Base-by-base conservation (phyloP, 2,797 vertebrate genomes). In the Pangasius larnaudii region DNA sequence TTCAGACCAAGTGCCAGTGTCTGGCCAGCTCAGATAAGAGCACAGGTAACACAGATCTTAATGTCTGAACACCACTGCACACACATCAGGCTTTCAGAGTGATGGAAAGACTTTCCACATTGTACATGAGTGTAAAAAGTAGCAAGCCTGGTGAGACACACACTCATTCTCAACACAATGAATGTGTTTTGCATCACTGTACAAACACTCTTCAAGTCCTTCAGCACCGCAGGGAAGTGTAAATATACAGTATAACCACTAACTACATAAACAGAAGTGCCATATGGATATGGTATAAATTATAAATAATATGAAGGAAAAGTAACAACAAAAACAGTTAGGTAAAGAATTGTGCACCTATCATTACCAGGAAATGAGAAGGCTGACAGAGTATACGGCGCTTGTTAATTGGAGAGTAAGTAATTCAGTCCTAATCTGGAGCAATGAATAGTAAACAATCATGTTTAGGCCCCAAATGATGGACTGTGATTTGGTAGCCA, bases 11-110 rank as follows among this genome's bases (percentile, higher is more conserved):
- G 27, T 86, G 65, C 69, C 53, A 85, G 65, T 39, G 61, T 77
- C 61, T 86, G 61, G 49, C n/a, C 69, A 85, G 84, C 14, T 81
- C 67, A 79, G 71, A 58, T 78, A 88, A 88, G 77, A 87, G 81
- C 84, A 72, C 42, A 39, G 36, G 58, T 84, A 82, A 86, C 19
- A 84, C 84, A 2, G 65, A 67, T 51, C 39, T 19, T 49, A 82
- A 74, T 61, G 24, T 58, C 46, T 75, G 78, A 56, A 86, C 33
- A 74, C 18, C n/a, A 16, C 67, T 33, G 49, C 33, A 36, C 77
- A 80, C 19, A 82, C 79, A 82, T 13, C 59, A 46, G 79, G 24
- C 2, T 63, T 46, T 42, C 24, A 42, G 58, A 49, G 24, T 42
- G 24, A 80, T 58, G 19, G 30, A 67, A 67, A 53, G 18, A 22